Base-by-base conservation (phyloP, 2,113 vertebrate species). In the Acanthochromis polyacanthus region DNA sequence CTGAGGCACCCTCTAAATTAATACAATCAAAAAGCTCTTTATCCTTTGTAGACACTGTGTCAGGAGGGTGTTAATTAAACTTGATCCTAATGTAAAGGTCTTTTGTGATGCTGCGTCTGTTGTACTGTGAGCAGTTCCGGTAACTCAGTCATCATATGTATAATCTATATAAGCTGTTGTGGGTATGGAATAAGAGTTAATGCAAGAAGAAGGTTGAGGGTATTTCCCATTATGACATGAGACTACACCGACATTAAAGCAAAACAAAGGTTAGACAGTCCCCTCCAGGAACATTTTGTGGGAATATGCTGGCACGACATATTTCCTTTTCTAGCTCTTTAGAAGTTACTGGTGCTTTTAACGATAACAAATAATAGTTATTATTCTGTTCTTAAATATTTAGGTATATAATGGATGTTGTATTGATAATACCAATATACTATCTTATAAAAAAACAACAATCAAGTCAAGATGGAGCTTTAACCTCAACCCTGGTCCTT, bases 371-470 rank as follows among this genome's bases (percentile, higher is more conserved):
- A 43, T 43, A 43, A 43, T 43, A 7, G 14, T 43, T 43, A 43
- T 5, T 43, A 43, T 43, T 43, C 40, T 43, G 40, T 43, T 43
- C 40, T 6, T 20, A 16, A 48, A 1, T 17, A 19, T 19, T 43
- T 43, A 19, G 20, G 48, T 20, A 20, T 9, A n/a, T 20, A 8
- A 51, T 51, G 4, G 19, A 51, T 6, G 19, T 19, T 50, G 48
- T n/a, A 50, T 50, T n/a, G 19, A 11, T 43, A 17, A 50, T 50
- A 50, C 16, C 16, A 19, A n/a, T 19, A 0, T 56, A 15, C 68
- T 10, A 48, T 55, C 17, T 17, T 60, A 19, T 60, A 57, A 81
- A 73, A 73, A 59, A 32, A 53, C n/a, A 38, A 72, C 12, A 22
- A 16, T 63, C 17, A 69, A 25, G 20, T 57, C 23, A 22, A 28